phyloP scores from a whole-genome alignment of 2,888 invertebrate genomes.

The Hymenopus coronatus region DNA sequence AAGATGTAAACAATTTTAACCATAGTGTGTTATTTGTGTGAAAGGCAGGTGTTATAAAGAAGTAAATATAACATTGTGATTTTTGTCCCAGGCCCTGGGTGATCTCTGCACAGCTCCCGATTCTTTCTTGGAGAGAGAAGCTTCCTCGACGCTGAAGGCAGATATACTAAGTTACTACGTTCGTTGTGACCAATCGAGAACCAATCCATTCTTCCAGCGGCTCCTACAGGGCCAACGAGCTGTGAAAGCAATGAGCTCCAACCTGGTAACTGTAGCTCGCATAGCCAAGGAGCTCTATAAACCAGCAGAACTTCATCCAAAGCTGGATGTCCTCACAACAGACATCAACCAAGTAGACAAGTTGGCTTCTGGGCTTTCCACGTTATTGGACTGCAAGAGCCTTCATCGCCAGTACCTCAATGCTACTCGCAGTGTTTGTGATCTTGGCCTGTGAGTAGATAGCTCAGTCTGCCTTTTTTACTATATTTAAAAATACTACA shows the following conservation, averaged over 20 bases:
- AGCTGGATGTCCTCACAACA: conserved; percentile 71
- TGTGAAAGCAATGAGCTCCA: conserved; percentile 52
- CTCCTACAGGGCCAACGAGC: conserved; percentile 75
- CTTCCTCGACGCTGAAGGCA: conserved; percentile 54
- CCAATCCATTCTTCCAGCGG: conserved; percentile 78
- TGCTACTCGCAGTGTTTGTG: conserved; percentile 78
- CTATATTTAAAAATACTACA: too few relatives aligned
- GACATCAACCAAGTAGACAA: conserved; percentile 76
- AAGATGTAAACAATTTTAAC: too few relatives aligned
- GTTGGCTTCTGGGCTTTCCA: conserved; percentile 53
- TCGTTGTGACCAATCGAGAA: conserved; percentile 76
- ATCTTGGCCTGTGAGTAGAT: conserved; percentile 64
- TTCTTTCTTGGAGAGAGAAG: conserved; percentile 61
- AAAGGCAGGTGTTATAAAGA: not conserved
- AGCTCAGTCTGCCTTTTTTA: conserved; percentile 20
- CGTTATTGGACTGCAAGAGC: conserved; percentile 78
- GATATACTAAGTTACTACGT: conserved; percentile 68
- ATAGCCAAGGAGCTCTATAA: conserved; percentile 55
- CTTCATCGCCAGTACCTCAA: conserved; percentile 80
- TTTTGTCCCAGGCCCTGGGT: conserved; percentile 59
- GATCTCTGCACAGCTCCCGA: conserved; percentile 86
- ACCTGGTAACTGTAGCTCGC: conserved; percentile 50
- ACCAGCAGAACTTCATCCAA: conserved; percentile 60
- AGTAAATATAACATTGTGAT: not conserved
- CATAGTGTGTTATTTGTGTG: not conserved